A percentile compares a stretch with the other conserved stretches of the same genome.
Conservation (phyloP, 1,140 invertebrate species). For the Acromyrmex echinatior region DNA sequence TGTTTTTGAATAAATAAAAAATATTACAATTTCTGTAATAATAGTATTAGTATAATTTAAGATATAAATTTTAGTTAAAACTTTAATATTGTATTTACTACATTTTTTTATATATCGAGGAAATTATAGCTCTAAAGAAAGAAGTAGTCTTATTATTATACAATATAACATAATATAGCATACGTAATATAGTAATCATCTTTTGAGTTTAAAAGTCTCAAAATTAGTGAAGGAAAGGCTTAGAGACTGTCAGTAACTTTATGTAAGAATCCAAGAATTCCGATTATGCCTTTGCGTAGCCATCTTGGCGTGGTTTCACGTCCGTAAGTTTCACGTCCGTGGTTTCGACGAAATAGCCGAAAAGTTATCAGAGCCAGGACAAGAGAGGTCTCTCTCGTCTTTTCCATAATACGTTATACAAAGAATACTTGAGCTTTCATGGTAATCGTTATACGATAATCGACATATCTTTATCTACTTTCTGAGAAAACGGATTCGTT, state of each 20-base stretch:
- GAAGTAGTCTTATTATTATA: neutral
- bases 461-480: constrained; percentile 5
- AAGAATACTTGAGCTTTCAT: constrained; percentile 13
- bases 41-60: neutral
- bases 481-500: neutral
- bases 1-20: neutral
- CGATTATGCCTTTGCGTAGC: neutral
- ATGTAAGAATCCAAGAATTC: constrained; percentile 30
- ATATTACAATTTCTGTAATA: neutral
- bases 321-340: neutral
- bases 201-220: neutral
- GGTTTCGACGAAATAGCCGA: neutral
- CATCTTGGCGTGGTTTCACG: neutral
- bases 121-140: neutral
- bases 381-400: neutral
- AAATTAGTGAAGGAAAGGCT: neutral
- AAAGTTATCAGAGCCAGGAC: neutral
- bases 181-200: neutral
- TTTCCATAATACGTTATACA: constrained; percentile 29
- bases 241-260: constrained; percentile 1
- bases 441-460: constrained; percentile 34
- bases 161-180: neutral
- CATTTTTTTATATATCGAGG: neutral
- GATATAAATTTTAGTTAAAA: neutral
- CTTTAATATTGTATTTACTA: neutral